Percentiles rank a stretch among this genome's conserved stretches.
These are phyloP conservation scores for Heteronetta atricapilla DNA, from an alignment of 2,113 vertebrate genomes.

Conservation along the genomic window DNA sequence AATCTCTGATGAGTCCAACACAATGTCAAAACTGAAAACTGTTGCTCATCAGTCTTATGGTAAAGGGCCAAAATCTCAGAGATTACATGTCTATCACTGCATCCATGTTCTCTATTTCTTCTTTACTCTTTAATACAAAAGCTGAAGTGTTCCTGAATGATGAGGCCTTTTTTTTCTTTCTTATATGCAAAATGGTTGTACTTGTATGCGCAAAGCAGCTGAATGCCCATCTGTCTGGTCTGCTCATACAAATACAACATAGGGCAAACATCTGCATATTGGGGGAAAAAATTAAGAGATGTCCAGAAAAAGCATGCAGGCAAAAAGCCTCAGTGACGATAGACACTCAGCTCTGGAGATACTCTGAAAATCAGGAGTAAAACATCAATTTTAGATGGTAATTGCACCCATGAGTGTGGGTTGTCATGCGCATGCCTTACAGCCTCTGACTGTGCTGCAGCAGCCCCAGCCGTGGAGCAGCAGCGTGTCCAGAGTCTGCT, in stretches of 20 bases:
- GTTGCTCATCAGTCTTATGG: background rate
- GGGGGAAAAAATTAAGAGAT: background rate
- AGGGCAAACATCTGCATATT: conserved; percentile 18
- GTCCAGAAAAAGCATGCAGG: background rate
- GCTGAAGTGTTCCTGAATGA: background rate
- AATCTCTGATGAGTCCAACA: background rate
- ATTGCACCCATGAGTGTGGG: background rate
- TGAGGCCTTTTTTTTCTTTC: background rate
- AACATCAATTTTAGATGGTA: background rate
- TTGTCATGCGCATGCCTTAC: background rate
- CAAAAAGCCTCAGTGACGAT: background rate
- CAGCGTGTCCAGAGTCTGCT: background rate
- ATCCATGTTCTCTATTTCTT: background rate
- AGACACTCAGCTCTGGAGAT: background rate
- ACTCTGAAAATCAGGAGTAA: conserved; percentile 1
- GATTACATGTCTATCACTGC: background rate
- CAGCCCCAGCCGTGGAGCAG: background rate
- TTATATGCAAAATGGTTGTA: background rate
- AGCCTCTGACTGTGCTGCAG: background rate
- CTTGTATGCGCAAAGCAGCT: conserved; percentile 6
- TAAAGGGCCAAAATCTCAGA: conserved; percentile 4
- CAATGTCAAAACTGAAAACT: conserved; percentile 29
- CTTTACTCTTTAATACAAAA: background rate
- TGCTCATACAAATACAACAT: conserved; percentile 11
- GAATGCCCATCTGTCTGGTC: background rate